A percentile compares a stretch with the other conserved stretches of the same genome.
phyloP scores from a whole-genome alignment of 1,140 invertebrate species.

The Aleiodes sp. region DNA sequence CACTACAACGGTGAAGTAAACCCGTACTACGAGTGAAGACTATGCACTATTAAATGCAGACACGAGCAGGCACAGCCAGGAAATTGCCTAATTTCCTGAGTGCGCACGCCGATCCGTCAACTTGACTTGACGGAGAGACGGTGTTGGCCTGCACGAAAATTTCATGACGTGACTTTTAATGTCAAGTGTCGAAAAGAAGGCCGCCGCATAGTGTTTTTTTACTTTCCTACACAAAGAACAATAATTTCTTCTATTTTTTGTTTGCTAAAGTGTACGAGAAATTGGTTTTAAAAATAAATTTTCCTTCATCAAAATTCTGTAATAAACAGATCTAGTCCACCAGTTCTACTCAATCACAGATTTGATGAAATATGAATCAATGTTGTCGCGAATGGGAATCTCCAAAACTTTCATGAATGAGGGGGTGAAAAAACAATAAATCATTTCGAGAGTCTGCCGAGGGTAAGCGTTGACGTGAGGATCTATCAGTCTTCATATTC shows the following conservation, averaged over 20 bases:
- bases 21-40: conserved; percentile 44
- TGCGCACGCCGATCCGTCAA: conserved; percentile 66
- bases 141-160: conserved; percentile 56
- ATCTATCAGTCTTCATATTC: conserved; percentile 23
- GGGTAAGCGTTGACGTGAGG: conserved; percentile 13
- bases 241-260: no score
- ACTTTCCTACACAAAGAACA: neutral
- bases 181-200: conserved; percentile 65
- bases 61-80: conserved; percentile 63
- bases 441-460: neutral
- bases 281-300: no score
- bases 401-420: neutral
- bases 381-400: neutral
- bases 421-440: neutral
- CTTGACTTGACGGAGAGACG: conserved; percentile 61
- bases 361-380: no score
- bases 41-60: conserved; percentile 63
- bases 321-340: no score
- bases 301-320: no score
- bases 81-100: conserved; percentile 69
- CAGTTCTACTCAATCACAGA: no score
- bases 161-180: conserved; percentile 61
- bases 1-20: conserved; percentile 52
- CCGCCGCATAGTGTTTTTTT: conserved; percentile 32
- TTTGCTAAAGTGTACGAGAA: no score